Conservation (phyloP, 2,113 vertebrate genomes). For the Poeciliopsis prolifica region DNA sequence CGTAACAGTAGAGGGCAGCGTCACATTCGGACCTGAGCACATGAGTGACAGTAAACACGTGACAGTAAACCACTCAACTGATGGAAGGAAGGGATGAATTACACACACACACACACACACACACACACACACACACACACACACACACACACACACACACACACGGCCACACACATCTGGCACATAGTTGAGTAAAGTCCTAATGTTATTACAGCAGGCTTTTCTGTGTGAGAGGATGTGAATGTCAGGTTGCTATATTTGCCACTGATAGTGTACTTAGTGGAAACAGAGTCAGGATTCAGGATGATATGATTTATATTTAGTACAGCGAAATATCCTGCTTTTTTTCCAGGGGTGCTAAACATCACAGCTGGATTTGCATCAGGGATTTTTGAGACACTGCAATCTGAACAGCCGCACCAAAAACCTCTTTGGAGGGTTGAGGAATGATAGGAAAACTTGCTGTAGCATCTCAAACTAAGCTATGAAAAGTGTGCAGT, state of each 20-base stretch:
- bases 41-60: conserved; percentile 53
- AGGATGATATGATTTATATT: conserved; percentile 11
- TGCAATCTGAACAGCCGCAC: too few relatives aligned
- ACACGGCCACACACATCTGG: conserved; percentile 36
- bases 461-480: neutral
- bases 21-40: conserved; percentile 19
- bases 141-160: too few relatives aligned
- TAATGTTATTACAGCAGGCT: conserved; percentile 58
- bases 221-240: conserved; percentile 47
- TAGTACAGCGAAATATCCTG: conserved; percentile 8
- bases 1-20: conserved; percentile 53
- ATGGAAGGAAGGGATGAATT: conserved; percentile 23
- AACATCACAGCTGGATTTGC: neutral
- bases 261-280: conserved; percentile 18
- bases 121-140: too few relatives aligned
- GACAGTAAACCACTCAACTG: conserved; percentile 47
- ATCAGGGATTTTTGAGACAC: too few relatives aligned
- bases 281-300: conserved; percentile 25
- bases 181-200: conserved; percentile 39
- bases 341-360: neutral
- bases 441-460: neutral
- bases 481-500: neutral
- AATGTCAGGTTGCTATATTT: conserved; percentile 57
- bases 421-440: too few relatives aligned
- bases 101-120: too few relatives aligned